Evolutionary conservation across 2,797 vertebrate species (phyloP), one percentile per base, ranked within the genome.

Genomic region (Platyrinchus mystaceus): DNA sequence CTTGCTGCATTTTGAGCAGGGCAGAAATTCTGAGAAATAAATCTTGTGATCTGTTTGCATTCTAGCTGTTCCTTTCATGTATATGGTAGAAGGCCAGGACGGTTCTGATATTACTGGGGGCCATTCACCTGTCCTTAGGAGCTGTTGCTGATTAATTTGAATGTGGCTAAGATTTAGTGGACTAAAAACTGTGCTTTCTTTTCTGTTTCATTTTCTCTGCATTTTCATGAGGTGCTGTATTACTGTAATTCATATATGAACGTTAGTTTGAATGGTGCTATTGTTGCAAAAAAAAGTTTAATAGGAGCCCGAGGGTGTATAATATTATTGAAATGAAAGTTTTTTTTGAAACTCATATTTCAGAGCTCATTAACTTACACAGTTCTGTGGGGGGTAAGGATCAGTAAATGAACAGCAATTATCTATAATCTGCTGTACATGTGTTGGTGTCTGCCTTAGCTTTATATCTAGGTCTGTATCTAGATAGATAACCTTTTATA

Each of bases 271-370:
- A 96, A 94, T 88, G 47, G 89, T 82, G 73, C 96, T 97, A 94
- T 95, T 93, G 95, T 93, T 94, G 89, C 87, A 95, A 96, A 96
- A 84, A 52, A 95, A 95, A 95, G 94, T 96, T 97, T 94, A 94
- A 94, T 92, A 91, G 77, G 60, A 80, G 91, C 95, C 90, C 0
- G 83, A 96, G 95, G 96, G 83, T 82, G 56, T 71, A 64, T 89
- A 87, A 91, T 88, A 88, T 82, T 96, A 96, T 62, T 93, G 94
- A 94, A 97, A 96, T 89, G 74, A 84, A 95, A 91, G 83, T 83
- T 96, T 96, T 95, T n/a, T 96, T 94, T 94, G 83, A 84, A 95
- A 94, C 89, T 95, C 93, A 60, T 97, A 96, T 96, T 96, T 96
- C 91, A 96, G 93, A 93, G 83, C 94, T 96, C 96, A 96, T 96